Percentiles rank a stretch among this genome's conserved stretches.
Conservation (phyloP, 1,140 invertebrate species). For the Sarcophaga bullata region DNA sequence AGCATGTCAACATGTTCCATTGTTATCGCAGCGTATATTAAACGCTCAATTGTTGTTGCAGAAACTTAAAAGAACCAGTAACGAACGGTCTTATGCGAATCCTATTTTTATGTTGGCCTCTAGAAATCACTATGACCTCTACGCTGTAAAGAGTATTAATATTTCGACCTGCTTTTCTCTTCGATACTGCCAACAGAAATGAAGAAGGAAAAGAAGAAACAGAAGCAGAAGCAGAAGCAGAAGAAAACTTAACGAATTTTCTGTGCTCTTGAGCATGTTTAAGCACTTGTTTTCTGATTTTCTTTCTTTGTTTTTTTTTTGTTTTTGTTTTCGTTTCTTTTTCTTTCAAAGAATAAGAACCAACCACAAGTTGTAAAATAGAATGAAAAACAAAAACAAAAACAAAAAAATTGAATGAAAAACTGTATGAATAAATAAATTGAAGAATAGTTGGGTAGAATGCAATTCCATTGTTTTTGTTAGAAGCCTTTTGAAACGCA, state of each 20-base stretch:
- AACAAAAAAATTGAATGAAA: neutral
- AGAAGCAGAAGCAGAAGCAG: too few species aligned
- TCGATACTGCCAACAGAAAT: neutral
- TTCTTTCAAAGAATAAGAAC: neutral
- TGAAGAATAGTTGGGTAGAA: too few species aligned
- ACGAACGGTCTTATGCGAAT: too few species aligned
- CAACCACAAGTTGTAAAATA: neutral
- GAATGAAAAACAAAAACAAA: neutral
- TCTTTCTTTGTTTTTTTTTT: too few species aligned
- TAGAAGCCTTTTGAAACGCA: too few species aligned
- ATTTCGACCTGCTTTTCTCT: neutral
- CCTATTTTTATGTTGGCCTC: neutral
- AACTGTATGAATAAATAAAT: too few species aligned
- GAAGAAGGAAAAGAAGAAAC: too few species aligned
- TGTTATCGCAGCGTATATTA: neutral
- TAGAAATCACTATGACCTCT: conserved; percentile 12
- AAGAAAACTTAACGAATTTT: neutral
- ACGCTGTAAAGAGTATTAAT: neutral
- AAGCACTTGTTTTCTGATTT: neutral
- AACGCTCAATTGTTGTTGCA: neutral
- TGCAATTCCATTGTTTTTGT: too few species aligned
- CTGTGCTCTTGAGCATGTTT: conserved; percentile 1
- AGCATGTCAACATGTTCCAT: conserved; percentile 1
- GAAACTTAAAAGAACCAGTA: too few species aligned
- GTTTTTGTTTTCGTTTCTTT: too few species aligned